Evolutionary conservation across 2,888 invertebrate genomes (phyloP), one percentile per base, ranked within the genome.

Genomic region (Scaptomyza caliginosa): DNA sequence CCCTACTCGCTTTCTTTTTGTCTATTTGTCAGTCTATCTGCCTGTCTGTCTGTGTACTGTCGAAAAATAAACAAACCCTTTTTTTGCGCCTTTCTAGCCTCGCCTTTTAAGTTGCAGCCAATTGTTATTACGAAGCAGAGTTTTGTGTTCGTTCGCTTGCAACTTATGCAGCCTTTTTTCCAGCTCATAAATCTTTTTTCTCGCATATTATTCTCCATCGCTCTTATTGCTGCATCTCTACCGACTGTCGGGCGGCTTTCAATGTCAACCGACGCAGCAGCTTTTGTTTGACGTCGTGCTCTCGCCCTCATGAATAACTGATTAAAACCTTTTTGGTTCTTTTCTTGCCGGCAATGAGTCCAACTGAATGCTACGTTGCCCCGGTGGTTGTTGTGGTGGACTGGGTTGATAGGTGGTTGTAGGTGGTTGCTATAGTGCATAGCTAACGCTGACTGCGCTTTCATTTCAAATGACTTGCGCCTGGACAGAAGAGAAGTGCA

Each of bases 221-320:
- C 51, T 52, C 56, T 58, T 30, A 23, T 36, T 26, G 23, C 42
- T 21, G 38, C 57, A 28, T 34, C 42, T 42, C 16, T 4, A 3
- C 21, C 10, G 32, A 10, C 21, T 21, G 32, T 10, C 13, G 38
- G 55, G 43, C 66, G 71, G 78, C 79, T 80, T 70, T 67, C 82
- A 83, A 82, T 82, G 80, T 82, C 81, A 82, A 86, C 84, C 75
- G 81, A 62, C 68, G 42, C 78, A 74, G 74, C 62, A 69, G 79
- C 86, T 86, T 85, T 85, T 85, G 88, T 85, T 84, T 85, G 86
- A 72, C 76, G 74, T 76, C 64, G 56, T 67, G 65, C 70, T 77
- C 79, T 75, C 83, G 72, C 59, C 39, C 83, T 85, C 88, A 85
- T 85, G 78, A 85, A 85, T 88, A 88, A 85, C 88, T 85, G 85